Percentiles rank a stretch among this genome's conserved stretches.
phyloP scores from a whole-genome alignment of 92 coral and sea anemone genomes.

The Metridium senile region DNA sequence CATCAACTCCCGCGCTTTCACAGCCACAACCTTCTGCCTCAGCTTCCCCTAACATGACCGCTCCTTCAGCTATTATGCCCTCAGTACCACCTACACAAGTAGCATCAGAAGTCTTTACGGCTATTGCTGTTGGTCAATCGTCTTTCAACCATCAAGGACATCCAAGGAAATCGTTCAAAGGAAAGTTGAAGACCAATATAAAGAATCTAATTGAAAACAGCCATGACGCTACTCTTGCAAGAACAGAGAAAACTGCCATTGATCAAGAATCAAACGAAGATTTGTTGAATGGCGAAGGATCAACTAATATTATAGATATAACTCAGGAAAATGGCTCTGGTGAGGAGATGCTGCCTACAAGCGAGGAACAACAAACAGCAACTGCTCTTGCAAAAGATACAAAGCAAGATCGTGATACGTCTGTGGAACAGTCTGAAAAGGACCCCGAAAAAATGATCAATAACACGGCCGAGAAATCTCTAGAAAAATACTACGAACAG shows the following conservation, averaged over 20 bases:
- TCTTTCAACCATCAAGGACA: slow-evolving; percentile 8
- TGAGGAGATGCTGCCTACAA: not conserved
- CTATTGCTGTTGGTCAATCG: not conserved
- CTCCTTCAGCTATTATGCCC: not conserved
- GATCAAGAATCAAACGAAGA: slow-evolving; percentile 9
- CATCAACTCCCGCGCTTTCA: too few species aligned
- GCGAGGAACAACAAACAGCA: not conserved
- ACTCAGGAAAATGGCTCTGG: not conserved
- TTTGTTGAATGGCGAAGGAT: slow-evolving; percentile 16
- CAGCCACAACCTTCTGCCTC: too few species aligned
- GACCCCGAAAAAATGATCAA: slow-evolving; percentile 1
- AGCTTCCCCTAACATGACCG: too few species aligned
- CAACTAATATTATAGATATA: slow-evolving; percentile 6
- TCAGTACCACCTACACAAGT: not conserved
- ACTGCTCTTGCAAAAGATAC: slow-evolving; percentile 5
- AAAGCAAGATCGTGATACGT: not conserved
- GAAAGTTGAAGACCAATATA: not conserved
- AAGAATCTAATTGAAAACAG: slow-evolving; percentile 3
- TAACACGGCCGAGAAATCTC: slow-evolving; percentile 17
- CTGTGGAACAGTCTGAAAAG: not conserved
- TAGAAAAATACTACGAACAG: slow-evolving; percentile 13
- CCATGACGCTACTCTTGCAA: not conserved
- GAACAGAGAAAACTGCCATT: not conserved
- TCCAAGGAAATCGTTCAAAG: slow-evolving; percentile 11
- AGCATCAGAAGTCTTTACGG: not conserved